phyloP scores from a whole-genome alignment of 2,797 vertebrate species.

The Coregonus ussuriensis region DNA sequence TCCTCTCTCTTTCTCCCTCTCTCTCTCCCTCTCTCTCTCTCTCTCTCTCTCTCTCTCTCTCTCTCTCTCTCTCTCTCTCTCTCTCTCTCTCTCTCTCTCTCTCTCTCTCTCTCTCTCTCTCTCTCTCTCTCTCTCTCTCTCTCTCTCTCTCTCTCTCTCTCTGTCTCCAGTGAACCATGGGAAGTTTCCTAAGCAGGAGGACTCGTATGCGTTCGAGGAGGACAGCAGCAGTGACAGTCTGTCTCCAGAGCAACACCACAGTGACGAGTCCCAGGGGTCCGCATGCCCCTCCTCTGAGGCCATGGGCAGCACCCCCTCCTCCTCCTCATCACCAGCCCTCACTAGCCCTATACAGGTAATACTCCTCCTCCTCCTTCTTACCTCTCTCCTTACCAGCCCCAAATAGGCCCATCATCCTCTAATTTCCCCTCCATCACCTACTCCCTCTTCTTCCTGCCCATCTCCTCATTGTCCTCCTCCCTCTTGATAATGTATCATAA shows the following conservation, averaged over 20 bases:
- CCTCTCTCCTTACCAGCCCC: background rate
- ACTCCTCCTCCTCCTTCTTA: background rate
- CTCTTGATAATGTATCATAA: background rate
- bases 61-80: conserved; percentile 11
- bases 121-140: conserved; percentile 24
- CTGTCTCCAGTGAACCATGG: conserved; percentile 80
- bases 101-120: conserved; percentile 20
- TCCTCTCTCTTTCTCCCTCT: background rate
- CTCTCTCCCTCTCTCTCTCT: background rate
- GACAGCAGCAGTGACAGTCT: conserved; percentile 94
- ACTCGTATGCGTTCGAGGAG: conserved; percentile 93
- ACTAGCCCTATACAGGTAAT: conserved; percentile 78
- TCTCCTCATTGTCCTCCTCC: background rate
- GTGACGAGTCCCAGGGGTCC: conserved; percentile 84
- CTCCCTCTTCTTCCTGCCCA: background rate
- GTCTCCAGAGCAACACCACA: conserved; percentile 87
- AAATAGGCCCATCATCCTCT: background rate
- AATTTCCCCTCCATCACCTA: too few relatives aligned
- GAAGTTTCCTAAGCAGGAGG: conserved; percentile 85
- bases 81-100: conserved; percentile 13
- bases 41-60: conserved; percentile 21
- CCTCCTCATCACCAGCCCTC: conserved; percentile 67
- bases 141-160: conserved; percentile 17
- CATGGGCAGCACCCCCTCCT: conserved; percentile 70
- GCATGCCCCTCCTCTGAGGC: conserved; percentile 73